Evolutionary conservation across 64 coral and sea anemone species (phyloP), one percentile per base, ranked within the genome.

Genomic region (Astreopora myriophthalma): DNA sequence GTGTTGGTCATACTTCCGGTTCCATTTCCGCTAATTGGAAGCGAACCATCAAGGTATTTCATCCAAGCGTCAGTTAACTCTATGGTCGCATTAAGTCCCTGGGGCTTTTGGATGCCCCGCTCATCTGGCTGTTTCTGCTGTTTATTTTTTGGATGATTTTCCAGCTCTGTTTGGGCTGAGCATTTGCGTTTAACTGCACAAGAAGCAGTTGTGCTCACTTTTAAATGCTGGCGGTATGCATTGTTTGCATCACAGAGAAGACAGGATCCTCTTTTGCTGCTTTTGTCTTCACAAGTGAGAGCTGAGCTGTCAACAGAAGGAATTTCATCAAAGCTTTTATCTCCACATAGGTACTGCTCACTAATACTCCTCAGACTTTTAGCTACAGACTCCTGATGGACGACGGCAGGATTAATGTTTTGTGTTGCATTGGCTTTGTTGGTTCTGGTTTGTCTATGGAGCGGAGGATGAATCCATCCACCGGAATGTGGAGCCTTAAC

Each of bases 301-400:
- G 31, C 37, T 2, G 32, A 62, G 52, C 31, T 8, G 8, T 2
- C 0, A 62, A 23, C 20, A 38, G 33, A 6, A 11, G 19, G 57
- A 4, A 13, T 65, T 83, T 65, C 34, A n/a, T 16, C 52, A 64
- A 83, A 63, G 19, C 33, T 64, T 16, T 25, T 34, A 83, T 83
- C 79, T 65, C 79, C 79, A 65, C 31, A 83, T 13, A 63, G 55
- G 34, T 37, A 83, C 20, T 34, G 14, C 32, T 83, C 79, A 13
- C 33, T 37, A 2, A 36, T 34, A 64, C 17, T 58, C 20, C 79
- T n/a, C 34, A 64, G 19, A 62, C 9, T 82, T 52, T 31, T 79
- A 16, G 76, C 12, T 19, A 17, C 13, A 22, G 17, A 11, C 29
- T 64, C 79, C 61, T 65, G 28, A 11, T 65, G 33, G 25, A 26